Evolutionary conservation across 2,113 vertebrate species (phyloP).

Genomic region (Uropsilus gracilis): DNA sequence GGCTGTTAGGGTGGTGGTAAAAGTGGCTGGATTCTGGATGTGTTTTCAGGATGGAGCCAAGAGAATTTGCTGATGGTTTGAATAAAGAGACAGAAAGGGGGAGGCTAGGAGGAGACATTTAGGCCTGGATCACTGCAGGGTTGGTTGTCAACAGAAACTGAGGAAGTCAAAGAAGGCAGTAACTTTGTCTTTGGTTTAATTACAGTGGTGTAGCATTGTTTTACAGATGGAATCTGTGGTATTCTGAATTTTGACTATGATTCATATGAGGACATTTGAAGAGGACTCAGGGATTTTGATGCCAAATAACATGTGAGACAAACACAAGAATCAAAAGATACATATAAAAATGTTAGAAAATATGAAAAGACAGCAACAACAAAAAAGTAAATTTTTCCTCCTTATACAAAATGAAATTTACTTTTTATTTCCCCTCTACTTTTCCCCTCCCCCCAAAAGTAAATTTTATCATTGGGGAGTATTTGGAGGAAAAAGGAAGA

Average conservation of each 20-base stretch:
- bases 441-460: no score
- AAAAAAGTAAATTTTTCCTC: background rate
- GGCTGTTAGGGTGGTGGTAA: fast-evolving
- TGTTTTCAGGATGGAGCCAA: background rate
- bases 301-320: background rate
- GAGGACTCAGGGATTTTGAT: background rate
- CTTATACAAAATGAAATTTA: no score
- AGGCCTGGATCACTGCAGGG: background rate
- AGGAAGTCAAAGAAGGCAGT: background rate
- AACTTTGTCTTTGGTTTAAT: slow-evolving; percentile 15
- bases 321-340: slow-evolving; percentile 21
- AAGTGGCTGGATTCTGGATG: background rate
- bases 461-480: background rate
- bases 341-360: slow-evolving; percentile 15
- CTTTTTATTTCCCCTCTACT: no score
- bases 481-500: slow-evolving; percentile 1
- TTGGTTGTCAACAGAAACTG: background rate
- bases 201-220: background rate
- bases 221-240: slow-evolving; percentile 41
- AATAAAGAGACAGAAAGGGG: background rate
- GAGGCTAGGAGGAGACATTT: no score
- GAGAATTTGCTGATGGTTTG: slow-evolving; percentile 23
- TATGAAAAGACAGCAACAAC: slow-evolving; percentile 18
- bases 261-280: slow-evolving; percentile 39
- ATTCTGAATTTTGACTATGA: slow-evolving; percentile 51